phyloP scores from a whole-genome alignment of 1,140 invertebrate genomes.

The Palaemon carinicauda region DNA sequence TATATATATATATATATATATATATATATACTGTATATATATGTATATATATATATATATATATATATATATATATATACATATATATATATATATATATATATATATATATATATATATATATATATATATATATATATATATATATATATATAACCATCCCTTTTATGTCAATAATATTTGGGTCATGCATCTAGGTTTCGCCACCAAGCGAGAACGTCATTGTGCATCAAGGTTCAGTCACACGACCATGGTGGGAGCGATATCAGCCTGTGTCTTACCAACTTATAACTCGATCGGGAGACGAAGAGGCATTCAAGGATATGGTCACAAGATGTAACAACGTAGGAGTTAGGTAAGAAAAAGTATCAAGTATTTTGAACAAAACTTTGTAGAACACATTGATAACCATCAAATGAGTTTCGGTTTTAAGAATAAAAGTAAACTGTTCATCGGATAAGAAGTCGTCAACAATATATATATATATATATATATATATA shows the following conservation, averaged over 20 bases:
- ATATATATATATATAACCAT: not conserved
- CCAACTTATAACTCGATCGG: slow-evolving; percentile 78
- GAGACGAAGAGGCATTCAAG: slow-evolving; percentile 74
- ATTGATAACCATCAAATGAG: too few species aligned
- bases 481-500: not conserved
- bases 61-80: not conserved
- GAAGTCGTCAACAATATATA: too few species aligned
- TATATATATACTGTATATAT: too few species aligned
- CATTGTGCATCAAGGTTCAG: slow-evolving; percentile 12
- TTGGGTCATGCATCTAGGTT: slow-evolving; percentile 51
- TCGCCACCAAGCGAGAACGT: slow-evolving; percentile 49
- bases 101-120: not conserved
- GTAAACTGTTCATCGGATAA: too few species aligned
- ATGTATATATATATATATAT: too few species aligned
- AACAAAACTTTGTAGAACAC: not conserved
- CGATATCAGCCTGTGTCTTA: slow-evolving; percentile 92
- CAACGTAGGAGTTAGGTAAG: slow-evolving; percentile 66
- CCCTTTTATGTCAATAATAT: too few species aligned
- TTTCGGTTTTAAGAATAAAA: too few species aligned
- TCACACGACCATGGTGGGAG: slow-evolving; percentile 77
- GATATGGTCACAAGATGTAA: slow-evolving; percentile 76
- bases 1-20: slow-evolving; percentile 2
- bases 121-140: not conserved
- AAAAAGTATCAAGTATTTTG: not conserved
- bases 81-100: not conserved